Evolutionary conservation across 2,113 vertebrate genomes (phyloP), one percentile per base, ranked within the genome.

Genomic region (Gnathonemus echidnorhynchus): DNA sequence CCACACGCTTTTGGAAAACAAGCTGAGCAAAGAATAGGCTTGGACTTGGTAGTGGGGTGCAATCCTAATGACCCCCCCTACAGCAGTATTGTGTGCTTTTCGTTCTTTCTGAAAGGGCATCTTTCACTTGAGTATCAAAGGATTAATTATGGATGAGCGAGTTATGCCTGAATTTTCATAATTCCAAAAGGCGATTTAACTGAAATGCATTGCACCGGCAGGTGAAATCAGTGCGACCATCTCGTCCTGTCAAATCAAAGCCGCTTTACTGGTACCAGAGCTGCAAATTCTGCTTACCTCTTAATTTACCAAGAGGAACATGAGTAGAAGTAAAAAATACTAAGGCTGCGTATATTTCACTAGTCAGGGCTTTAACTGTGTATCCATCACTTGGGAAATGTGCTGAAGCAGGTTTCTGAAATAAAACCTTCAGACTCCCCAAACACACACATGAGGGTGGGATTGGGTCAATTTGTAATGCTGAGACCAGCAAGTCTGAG

Each of bases 1-100:
- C 91, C 91, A 94, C 92, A 91, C 89, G 94, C 92, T 93, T 58
- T 91, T 52, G 83, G 80, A 77, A 77, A 48, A 90, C 45, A 66
- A 53, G 56, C 74, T 45, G 42, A 88, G 53, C 58, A 90, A 85
- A 88, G 49, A 49, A 89, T 19, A 85, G 90, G 88, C 19, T 89
- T 88, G 88, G 87, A 42, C 56, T 70, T 74, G 80, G 46, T 83
- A 84, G 87, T 39, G 53, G 87, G 80, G 80, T 88, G 89, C 31
- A 88, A 6, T 42, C 89, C 87, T 90, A 90, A 86, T 87, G 90
- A 39, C 87, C 88, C 62, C 92, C 46, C 86, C 86, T 74, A 77
- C 10, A 52, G 86, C 88, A 45, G 86, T 52, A 90, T 90, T 35
- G 66, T 56, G 39, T 52, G 66, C 70, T 89, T 74, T 56, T 80